Conservation (phyloP, 1,140 invertebrate genomes). For the Drosophila ironensis region DNA sequence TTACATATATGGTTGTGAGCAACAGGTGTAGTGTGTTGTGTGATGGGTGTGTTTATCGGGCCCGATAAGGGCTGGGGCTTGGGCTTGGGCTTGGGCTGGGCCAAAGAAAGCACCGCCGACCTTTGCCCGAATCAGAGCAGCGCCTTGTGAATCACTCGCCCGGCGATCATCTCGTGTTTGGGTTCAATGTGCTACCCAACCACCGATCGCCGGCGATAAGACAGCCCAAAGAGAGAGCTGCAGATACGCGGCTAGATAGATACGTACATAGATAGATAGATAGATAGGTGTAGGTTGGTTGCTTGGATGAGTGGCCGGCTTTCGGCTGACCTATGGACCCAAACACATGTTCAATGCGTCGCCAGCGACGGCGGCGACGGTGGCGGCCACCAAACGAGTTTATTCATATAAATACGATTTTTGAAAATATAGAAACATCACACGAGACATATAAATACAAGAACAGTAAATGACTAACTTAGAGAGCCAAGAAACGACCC, state of each 20-base stretch:
- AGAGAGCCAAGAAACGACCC: slow-evolving; percentile 26
- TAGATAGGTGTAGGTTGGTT: not conserved
- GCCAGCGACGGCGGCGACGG: not conserved
- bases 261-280: not conserved
- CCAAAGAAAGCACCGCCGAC: slow-evolving; percentile 1
- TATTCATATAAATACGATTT: slow-evolving; percentile 23
- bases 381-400: slow-evolving; percentile 20
- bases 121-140: no score
- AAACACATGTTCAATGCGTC: slow-evolving; percentile 58
- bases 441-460: slow-evolving; percentile 12
- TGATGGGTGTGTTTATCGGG: slow-evolving; percentile 1
- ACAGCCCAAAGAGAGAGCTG: not conserved
- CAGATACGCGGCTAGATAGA: not conserved
- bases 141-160: no score
- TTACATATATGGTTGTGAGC: no score
- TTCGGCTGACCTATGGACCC: slow-evolving; percentile 66
- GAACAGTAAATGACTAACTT: no score
- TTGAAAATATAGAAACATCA: slow-evolving; percentile 9
- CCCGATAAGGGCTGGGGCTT: not conserved
- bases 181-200: slow-evolving; percentile 27
- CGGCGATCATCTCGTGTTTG: slow-evolving; percentile 13
- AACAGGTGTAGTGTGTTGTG: not conserved
- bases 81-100: not conserved
- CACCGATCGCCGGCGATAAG: slow-evolving; percentile 27
- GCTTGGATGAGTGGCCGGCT: not conserved